Base-by-base conservation (phyloP, 2,888 invertebrate genomes). In the Stomorhina lunata region DNA sequence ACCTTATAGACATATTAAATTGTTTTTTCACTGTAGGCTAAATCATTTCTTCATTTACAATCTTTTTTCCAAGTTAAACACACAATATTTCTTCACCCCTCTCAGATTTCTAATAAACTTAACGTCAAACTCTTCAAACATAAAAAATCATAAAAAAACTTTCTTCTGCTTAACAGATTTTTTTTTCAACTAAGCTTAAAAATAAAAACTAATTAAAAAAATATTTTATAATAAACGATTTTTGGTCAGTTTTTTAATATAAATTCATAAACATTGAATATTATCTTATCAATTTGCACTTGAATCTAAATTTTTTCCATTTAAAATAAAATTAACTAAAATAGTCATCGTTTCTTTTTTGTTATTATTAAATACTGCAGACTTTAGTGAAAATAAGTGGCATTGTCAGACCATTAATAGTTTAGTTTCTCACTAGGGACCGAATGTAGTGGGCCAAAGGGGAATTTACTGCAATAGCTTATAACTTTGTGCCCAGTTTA, bases 261-360 rank as follows among this genome's bases (percentile, higher is more conserved):
- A 3, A n/a, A n/a, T n/a, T n/a, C n/a, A 2, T 1, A 4, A 3
- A 20, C 9, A 29, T 22, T 32, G n/a, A 12, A 43, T 32, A 10
- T 45, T 57, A 59, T 71, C 71, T 71, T 48, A 71, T 71, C 71
- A 48, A 25, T 12, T 9, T 25, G 45, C 32, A 32, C 25, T 34
- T 17, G 20, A 68, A 53, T 40, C 53, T 40, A 12, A 17, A 15
- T 27, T 53, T 29, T 32, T 32, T 29, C 9, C 9, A 1, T 1
- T n/a, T n/a, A 5, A 53, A 53, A n/a, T n/a, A 27, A 17, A 48
- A 48, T 27, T 53, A 3, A 55, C 25, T 17, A 29, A 55, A 17
- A 53, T 29, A 68, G 68, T 55, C 55, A 68, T 68, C 17, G 50
- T 25, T 25, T 22, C 45, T 32, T 63, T 29, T 17, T 32, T 43